phyloP scores from a whole-genome alignment of 2,888 invertebrate species.

The Tubulanus polymorphus region DNA sequence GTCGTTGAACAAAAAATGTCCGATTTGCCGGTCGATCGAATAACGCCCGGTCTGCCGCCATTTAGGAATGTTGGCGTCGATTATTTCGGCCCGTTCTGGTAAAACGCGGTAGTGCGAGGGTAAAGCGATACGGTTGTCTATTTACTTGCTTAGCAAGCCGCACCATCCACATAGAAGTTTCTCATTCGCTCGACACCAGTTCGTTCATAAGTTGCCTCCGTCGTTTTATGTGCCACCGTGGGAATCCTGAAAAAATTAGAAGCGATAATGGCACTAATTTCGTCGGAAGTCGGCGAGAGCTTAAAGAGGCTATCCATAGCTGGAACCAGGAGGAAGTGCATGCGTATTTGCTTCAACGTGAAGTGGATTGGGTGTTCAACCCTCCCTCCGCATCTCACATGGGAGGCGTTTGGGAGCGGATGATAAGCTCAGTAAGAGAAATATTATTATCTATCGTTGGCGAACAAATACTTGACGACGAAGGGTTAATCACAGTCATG shows the following conservation, averaged over 20 bases:
- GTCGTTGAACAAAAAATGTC: background rate
- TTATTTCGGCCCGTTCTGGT: background rate
- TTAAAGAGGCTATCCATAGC: background rate
- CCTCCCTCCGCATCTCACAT: too few species aligned
- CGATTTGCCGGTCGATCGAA: background rate
- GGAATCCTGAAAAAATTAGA: background rate
- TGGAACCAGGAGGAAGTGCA: conserved; percentile 4
- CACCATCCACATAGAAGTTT: background rate
- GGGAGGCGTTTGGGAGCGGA: conserved; percentile 3
- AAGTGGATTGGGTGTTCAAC: conserved; percentile 5
- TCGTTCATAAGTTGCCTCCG: background rate
- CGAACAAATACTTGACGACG: background rate
- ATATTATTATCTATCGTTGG: background rate
- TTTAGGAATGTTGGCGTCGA: background rate
- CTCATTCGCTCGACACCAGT: background rate
- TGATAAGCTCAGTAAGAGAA: background rate
- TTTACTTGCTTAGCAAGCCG: background rate
- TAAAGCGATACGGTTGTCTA: background rate
- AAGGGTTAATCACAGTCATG: conserved; percentile 1
- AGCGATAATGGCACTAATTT: background rate
- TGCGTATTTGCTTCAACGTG: background rate
- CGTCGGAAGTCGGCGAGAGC: background rate
- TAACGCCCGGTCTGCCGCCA: background rate
- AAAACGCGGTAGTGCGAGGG: background rate
- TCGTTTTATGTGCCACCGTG: background rate